A percentile compares a stretch with the other conserved stretches of the same genome.
These are phyloP conservation scores for Ellobium chinense DNA, from an alignment of 2,888 invertebrate genomes.

Conservation along the genomic window DNA sequence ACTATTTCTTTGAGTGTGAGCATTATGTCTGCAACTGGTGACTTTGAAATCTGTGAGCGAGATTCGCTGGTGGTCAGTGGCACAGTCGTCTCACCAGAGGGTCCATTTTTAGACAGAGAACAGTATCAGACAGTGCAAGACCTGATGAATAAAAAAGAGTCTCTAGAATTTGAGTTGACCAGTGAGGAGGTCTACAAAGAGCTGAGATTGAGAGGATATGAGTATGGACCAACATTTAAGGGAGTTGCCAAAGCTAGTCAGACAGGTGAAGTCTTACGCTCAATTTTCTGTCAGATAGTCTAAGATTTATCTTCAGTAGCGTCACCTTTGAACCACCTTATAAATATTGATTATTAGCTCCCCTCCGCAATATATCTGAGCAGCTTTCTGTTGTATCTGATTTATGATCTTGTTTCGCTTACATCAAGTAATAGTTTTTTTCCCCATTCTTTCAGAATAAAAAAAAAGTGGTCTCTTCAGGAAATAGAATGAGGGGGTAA, in stretches of 20 bases:
- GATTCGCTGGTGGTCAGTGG: conserved; percentile 91
- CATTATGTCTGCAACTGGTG: conserved; percentile 75
- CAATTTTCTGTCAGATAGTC: too few relatives aligned
- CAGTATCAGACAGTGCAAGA: conserved; percentile 33
- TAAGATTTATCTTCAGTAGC: too few relatives aligned
- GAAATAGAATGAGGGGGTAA: too few relatives aligned
- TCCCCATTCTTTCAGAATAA: too few relatives aligned
- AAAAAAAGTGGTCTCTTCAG: too few relatives aligned
- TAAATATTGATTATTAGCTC: too few relatives aligned
- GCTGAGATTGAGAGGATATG: conserved; percentile 78
- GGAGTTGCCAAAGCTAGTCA: conserved; percentile 87
- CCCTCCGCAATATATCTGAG: too few relatives aligned
- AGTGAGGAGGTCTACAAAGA: conserved; percentile 78
- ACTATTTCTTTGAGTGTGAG: conserved; percentile 74
- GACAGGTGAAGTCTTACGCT: conserved; percentile 68
- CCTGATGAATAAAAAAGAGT: conserved; percentile 26
- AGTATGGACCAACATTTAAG: conserved; percentile 78
- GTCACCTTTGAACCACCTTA: too few relatives aligned
- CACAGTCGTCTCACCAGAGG: conserved; percentile 82
- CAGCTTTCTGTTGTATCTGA: too few relatives aligned
- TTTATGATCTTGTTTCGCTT: too few relatives aligned
- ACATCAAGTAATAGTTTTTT: too few relatives aligned
- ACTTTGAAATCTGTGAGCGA: conserved; percentile 93
- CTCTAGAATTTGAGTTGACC: conserved; percentile 59
- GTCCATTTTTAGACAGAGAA: conserved; percentile 34